phyloP scores from a whole-genome alignment of 2,888 invertebrate genomes.

The Eristalinus sepulchralis region DNA sequence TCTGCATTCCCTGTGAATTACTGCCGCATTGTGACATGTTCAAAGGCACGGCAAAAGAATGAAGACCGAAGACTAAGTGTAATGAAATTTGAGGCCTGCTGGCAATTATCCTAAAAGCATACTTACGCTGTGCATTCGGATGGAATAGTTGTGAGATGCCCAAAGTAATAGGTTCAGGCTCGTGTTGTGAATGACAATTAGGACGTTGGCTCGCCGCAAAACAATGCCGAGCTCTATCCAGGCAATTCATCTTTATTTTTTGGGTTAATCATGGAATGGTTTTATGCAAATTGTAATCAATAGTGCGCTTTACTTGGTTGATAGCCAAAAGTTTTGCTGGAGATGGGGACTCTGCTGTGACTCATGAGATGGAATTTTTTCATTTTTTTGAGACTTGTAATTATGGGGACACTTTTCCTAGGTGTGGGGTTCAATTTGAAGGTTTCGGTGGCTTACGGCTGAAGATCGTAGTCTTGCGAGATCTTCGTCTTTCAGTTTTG shows the following conservation, averaged over 20 bases:
- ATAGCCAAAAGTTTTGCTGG: background rate
- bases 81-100: slow-evolving; percentile 14
- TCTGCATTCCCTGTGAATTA: background rate
- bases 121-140: slow-evolving; percentile 36
- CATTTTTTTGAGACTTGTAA: too few relatives aligned
- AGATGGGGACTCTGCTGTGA: background rate
- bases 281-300: slow-evolving; percentile 11
- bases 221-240: background rate
- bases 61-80: background rate
- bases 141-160: slow-evolving; percentile 31
- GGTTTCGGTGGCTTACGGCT: too few relatives aligned
- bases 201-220: background rate
- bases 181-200: slow-evolving; percentile 17
- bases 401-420: too few relatives aligned
- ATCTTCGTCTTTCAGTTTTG: too few relatives aligned
- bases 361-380: background rate
- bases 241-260: slow-evolving; percentile 17
- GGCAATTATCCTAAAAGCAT: slow-evolving; percentile 67
- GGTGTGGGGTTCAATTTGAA: too few relatives aligned
- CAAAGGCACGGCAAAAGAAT: background rate
- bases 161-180: slow-evolving; percentile 22
- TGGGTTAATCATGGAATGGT: slow-evolving; percentile 48
- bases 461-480: too few relatives aligned
- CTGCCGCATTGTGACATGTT: background rate
- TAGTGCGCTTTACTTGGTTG: background rate